Evolutionary conservation across 2,797 vertebrate genomes (phyloP), one percentile per base, ranked within the genome.

Genomic region (Merluccius polli): DNA sequence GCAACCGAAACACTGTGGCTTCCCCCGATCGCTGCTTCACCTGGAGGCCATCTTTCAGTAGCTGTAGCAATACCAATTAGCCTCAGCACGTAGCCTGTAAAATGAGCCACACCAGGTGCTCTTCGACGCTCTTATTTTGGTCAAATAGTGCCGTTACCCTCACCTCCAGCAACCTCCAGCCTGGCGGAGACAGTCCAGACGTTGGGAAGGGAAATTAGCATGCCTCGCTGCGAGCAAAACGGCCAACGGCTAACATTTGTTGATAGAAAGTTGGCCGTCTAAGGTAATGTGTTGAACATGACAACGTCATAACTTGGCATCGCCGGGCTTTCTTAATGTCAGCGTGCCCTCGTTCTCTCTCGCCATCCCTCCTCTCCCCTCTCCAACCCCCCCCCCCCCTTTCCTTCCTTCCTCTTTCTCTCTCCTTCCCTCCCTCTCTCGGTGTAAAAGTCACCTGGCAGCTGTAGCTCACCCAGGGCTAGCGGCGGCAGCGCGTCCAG

Each of bases 391-490:
- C 63, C 10, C 63, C 63, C 59, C 12, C 73, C 29, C 33, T n/a
- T 44, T 44, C 71, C 75, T 73, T 24, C 72, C 33, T 72, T 52
- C 76, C 70, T 82, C 81, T 83, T 84, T 78, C 84, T n/a, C n/a
- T 59, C 59, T 30, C 70, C 69, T 73, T 72, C 32, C 72, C 36
- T 72, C 65, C 77, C 70, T 82, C 82, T 83, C 85, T 77, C 83
- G 85, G 84, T 79, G 86, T 90, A 89, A 85, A 90, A 93, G 92
- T 94, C 92, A 92, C 92, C 92, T 93, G 93, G 91, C 92, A 94
- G 92, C 93, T 94, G 93, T 91, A 92, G 88, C 90, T 91, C 92
- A 93, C 93, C 94, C 91, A 90, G 93, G 92, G 93, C 90, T 91
- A 90, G 90, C 88, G 90, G 90, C 76, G 81, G 87, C 86, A 41